These are phyloP conservation scores for Melanotaenia parkinsoni DNA, from an alignment of 2,797 vertebrate species.

Conservation along the genomic window DNA sequence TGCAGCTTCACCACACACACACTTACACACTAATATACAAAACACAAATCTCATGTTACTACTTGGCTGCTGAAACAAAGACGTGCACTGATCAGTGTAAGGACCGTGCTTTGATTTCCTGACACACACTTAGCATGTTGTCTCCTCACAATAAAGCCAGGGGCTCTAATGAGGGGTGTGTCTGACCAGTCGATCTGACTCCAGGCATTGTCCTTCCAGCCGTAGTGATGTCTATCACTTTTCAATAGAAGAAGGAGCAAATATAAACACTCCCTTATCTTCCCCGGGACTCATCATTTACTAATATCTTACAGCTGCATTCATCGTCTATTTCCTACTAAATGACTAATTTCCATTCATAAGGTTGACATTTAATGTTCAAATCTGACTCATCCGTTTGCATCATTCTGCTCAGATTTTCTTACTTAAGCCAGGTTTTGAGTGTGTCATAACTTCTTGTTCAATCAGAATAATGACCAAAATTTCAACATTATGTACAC, in stretches of 20 bases:
- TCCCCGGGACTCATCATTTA: conserved; percentile 42
- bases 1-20: conserved; percentile 20
- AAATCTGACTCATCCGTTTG: conserved; percentile 32
- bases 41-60: conserved; percentile 41
- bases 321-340: conserved; percentile 11
- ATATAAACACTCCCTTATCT: conserved; percentile 27
- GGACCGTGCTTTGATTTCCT: conserved; percentile 51
- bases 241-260: conserved; percentile 32
- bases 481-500: no score
- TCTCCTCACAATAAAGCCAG: conserved; percentile 55
- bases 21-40: conserved; percentile 36
- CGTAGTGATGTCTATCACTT: conserved; percentile 36
- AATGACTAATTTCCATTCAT: conserved; percentile 38
- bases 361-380: background rate
- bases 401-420: background rate
- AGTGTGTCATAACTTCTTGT: background rate
- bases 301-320: conserved; percentile 26
- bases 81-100: conserved; percentile 40
- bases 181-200: conserved; percentile 56
- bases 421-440: background rate
- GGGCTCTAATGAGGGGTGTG: conserved; percentile 48
- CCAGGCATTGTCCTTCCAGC: conserved; percentile 48
- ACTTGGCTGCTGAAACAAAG: conserved; percentile 51
- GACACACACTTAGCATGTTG: conserved; percentile 18
- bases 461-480: no score